Percentiles rank a stretch among this genome's conserved stretches.
Evolutionary conservation across 2,888 invertebrate species (phyloP).

Genomic region (Liodrosophila aerea): DNA sequence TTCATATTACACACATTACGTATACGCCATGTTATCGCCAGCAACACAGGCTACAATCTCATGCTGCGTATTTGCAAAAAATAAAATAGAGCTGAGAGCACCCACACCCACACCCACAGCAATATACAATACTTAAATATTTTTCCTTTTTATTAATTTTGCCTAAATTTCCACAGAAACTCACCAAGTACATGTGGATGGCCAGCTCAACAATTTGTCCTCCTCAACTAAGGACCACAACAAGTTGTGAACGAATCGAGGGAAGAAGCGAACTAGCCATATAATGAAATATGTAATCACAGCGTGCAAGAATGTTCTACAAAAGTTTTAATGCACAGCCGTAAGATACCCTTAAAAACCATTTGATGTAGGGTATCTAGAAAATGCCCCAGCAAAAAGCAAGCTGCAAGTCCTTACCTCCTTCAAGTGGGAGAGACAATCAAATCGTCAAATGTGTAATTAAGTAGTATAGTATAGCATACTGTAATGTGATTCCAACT

Average conservation of each 20-base stretch:
- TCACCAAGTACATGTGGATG: background rate
- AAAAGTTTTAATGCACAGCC: background rate
- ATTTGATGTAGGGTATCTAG: too few relatives aligned
- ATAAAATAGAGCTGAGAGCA: slow-evolving; percentile 18
- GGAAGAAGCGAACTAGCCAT: slow-evolving; percentile 3
- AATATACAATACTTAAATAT: slow-evolving; percentile 52
- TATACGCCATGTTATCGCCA: slow-evolving; percentile 56
- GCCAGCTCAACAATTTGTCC: slow-evolving; percentile 63
- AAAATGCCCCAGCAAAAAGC: too few relatives aligned
- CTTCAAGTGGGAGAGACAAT: too few relatives aligned
- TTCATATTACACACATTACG: slow-evolving; percentile 41
- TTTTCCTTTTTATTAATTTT: slow-evolving; percentile 66
- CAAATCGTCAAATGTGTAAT: too few relatives aligned
- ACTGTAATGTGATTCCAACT: too few relatives aligned
- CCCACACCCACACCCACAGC: slow-evolving; percentile 1
- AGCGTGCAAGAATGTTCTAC: background rate
- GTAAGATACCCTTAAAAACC: too few relatives aligned
- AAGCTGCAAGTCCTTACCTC: too few relatives aligned
- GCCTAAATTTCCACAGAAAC: background rate
- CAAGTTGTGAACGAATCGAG: background rate
- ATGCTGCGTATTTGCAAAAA: slow-evolving; percentile 30
- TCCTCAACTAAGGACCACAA: slow-evolving; percentile 22
- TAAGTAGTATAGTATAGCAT: too few relatives aligned
- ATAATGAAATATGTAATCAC: slow-evolving; percentile 54
- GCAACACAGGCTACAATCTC: slow-evolving; percentile 35